phyloP scores from a whole-genome alignment of 2,888 invertebrate species.

The Hydroisotoma schaefferi region DNA sequence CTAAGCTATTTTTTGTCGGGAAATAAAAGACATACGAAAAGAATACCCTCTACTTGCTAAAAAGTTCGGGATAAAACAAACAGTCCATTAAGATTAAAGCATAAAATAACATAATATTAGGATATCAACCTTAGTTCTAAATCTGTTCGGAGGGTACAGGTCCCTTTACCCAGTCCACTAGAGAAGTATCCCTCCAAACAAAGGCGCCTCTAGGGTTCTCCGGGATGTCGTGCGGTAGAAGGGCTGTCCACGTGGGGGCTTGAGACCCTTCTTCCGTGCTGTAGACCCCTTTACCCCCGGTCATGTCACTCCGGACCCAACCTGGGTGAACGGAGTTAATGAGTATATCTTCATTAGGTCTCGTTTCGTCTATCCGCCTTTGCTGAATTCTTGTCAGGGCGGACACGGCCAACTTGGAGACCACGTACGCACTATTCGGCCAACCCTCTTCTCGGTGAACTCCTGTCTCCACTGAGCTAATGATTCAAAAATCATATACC shows the following conservation, averaged over 20 bases:
- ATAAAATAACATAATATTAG: no score
- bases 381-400: slow-evolving; percentile 68
- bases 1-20: no score
- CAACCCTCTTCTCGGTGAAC: slow-evolving; percentile 55
- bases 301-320: slow-evolving; percentile 74
- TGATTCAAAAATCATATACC: background rate
- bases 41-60: no score
- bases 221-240: slow-evolving; percentile 54
- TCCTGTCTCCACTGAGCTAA: background rate
- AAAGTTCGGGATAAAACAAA: no score
- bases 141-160: background rate
- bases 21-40: no score
- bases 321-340: slow-evolving; percentile 73
- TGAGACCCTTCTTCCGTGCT: slow-evolving; percentile 59
- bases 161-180: slow-evolving; percentile 58
- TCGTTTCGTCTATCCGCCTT: slow-evolving; percentile 57
- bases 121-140: no score
- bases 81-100: no score
- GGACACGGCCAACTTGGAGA: slow-evolving; percentile 70
- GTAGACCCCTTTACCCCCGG: slow-evolving; percentile 63
- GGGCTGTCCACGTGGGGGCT: slow-evolving; percentile 63
- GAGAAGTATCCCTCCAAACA: slow-evolving; percentile 61
- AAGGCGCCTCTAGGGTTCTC: slow-evolving; percentile 61
- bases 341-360: slow-evolving; percentile 59
- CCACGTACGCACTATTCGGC: slow-evolving; percentile 64